Conservation (phyloP, 92 coral and sea anemone genomes). For the Meandrina meandrites region DNA sequence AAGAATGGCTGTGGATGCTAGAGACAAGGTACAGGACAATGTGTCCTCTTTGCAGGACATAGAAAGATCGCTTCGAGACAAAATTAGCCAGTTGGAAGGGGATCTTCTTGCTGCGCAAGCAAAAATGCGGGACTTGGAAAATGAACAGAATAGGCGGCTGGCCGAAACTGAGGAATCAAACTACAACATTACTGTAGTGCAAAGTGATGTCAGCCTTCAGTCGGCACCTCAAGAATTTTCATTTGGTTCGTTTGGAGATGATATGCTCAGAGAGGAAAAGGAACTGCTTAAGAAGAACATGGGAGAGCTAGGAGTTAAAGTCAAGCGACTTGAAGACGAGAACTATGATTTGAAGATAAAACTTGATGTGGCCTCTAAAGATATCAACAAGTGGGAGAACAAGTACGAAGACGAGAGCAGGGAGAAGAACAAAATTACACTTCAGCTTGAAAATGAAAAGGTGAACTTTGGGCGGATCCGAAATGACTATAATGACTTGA, state of each 20-base stretch:
- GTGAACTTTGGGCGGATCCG: constrained; percentile 52
- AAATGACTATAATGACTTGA: constrained; percentile 58
- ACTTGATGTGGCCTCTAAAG: constrained; percentile 54
- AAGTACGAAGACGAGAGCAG: constrained; percentile 53
- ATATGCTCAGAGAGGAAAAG: constrained; percentile 9
- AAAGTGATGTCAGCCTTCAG: constrained; percentile 7
- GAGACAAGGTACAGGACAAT: constrained; percentile 60
- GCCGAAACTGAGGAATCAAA: constrained; percentile 53
- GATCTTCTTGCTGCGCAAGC: constrained; percentile 52
- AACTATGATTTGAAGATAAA: constrained; percentile 48
- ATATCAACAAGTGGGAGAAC: constrained; percentile 66
- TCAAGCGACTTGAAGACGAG: constrained; percentile 22
- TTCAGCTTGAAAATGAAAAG: constrained; percentile 78
- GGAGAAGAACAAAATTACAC: constrained; percentile 57
- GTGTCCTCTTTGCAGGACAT: constrained; percentile 51
- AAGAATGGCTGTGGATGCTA: constrained; percentile 65
- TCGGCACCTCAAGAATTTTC: constrained; percentile 23
- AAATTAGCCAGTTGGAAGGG: constrained; percentile 59
- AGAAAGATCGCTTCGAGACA: constrained; percentile 64
- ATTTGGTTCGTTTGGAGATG: constrained; percentile 1
- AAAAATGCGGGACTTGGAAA: constrained; percentile 43
- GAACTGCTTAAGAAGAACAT: constrained; percentile 27
- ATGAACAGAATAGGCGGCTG: constrained; percentile 47
- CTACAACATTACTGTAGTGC: constrained; percentile 60
- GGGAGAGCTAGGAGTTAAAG: constrained; percentile 29